Conservation (phyloP, 2,888 invertebrate species). For the Phaonia tiefii region DNA sequence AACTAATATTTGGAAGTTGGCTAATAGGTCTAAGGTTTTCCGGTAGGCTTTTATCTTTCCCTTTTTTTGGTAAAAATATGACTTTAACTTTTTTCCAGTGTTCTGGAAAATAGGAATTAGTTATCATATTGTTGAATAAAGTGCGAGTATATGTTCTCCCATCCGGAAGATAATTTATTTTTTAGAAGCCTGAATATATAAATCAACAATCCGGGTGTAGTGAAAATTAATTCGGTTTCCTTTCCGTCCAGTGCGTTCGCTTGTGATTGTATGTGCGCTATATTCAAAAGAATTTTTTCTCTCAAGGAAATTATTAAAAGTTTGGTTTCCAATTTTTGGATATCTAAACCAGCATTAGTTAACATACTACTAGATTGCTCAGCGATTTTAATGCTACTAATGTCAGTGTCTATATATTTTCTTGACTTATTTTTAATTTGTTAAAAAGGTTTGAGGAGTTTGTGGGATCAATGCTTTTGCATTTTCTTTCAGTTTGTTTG, state of each 20-base stretch:
- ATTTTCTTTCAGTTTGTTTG: too few species aligned
- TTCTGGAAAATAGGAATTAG: conserved; percentile 35
- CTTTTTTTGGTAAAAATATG: conserved; percentile 20
- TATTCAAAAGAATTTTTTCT: too few species aligned
- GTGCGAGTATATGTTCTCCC: conserved; percentile 30
- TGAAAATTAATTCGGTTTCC: conserved; percentile 27
- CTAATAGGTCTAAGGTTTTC: too few species aligned
- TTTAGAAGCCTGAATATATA: conserved; percentile 36
- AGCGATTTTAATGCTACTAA: too few species aligned
- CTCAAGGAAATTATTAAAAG: neutral
- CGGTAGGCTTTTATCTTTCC: too few species aligned
- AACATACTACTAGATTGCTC: too few species aligned
- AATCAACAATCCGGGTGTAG: conserved; percentile 15
- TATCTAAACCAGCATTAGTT: too few species aligned
- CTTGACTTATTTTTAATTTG: too few species aligned
- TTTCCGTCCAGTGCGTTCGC: neutral
- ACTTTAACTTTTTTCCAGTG: conserved; percentile 17
- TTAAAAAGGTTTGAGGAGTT: too few species aligned
- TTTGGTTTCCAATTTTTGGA: neutral
- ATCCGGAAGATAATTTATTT: conserved; percentile 41
- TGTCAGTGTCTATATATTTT: too few species aligned
- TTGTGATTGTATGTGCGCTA: neutral
- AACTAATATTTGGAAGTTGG: conserved; percentile 6
- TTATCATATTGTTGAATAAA: too few species aligned
- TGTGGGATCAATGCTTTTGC: too few species aligned